phyloP scores from a whole-genome alignment of 2,113 vertebrate species.

The Melanotaenia duboulayi region DNA sequence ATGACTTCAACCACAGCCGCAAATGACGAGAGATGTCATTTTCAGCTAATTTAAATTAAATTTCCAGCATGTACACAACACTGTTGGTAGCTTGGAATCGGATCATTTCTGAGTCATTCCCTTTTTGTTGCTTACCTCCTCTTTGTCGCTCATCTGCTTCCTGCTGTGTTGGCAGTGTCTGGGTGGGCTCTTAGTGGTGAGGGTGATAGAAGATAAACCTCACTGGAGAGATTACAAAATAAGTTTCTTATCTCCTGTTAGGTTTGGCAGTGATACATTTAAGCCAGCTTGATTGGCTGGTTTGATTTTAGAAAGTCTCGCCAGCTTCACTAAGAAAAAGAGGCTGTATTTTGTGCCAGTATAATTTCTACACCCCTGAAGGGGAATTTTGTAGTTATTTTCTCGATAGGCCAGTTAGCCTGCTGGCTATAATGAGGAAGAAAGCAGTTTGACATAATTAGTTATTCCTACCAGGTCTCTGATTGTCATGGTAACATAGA shows the following conservation, averaged over 20 bases:
- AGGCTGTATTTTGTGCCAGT: background rate
- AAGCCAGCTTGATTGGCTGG: conserved; percentile 6
- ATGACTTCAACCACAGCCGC: too few species aligned
- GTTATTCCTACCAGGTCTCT: background rate
- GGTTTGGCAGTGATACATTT: conserved; percentile 38
- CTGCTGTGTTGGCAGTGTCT: conserved; percentile 31
- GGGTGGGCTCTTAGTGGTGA: conserved; percentile 29
- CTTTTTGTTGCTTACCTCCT: conserved; percentile 4
- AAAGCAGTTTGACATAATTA: conserved; percentile 3
- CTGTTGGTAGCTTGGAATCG: background rate
- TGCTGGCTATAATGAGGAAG: background rate
- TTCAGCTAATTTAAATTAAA: too few species aligned
- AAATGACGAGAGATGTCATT: too few species aligned
- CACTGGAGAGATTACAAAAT: conserved; percentile 6
- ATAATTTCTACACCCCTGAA: background rate
- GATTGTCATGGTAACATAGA: conserved; percentile 6
- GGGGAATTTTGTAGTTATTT: background rate
- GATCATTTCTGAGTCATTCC: conserved; percentile 19
- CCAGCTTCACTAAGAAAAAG: background rate
- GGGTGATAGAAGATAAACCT: conserved; percentile 34
- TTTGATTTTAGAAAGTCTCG: conserved; percentile 1
- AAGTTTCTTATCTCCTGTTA: conserved; percentile 40
- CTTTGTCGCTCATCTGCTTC: conserved; percentile 39
- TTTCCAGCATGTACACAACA: background rate
- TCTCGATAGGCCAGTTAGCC: background rate